A percentile compares a stretch with the other conserved stretches of the same genome.
Conservation (phyloP, 2,113 vertebrate species). For the Capreolus pygargus region DNA sequence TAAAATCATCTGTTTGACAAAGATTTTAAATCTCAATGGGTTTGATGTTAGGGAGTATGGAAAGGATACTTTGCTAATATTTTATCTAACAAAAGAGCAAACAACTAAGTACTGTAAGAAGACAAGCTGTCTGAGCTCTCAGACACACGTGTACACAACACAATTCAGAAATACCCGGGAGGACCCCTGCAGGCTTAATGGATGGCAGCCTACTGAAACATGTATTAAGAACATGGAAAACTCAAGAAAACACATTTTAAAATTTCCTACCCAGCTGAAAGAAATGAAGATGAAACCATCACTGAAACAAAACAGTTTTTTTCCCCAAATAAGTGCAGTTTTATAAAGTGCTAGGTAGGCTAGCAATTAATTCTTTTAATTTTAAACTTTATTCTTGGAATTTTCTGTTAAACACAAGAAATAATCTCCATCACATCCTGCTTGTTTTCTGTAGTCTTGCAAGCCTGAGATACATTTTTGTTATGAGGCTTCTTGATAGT, state of each 20-base stretch:
- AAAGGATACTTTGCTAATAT: not conserved
- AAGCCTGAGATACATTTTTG: not conserved
- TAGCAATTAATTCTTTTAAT: not conserved
- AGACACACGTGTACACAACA: conserved; percentile 65
- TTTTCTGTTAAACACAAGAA: not conserved
- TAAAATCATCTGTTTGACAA: not conserved
- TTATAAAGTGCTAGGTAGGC: not conserved
- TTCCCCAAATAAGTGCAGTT: not conserved
- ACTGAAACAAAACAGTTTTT: not conserved
- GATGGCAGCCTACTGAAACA: conserved; percentile 75
- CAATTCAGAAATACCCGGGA: conserved; percentile 68
- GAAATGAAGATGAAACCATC: not conserved
- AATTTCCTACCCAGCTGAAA: conserved; percentile 27
- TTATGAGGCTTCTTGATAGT: not conserved
- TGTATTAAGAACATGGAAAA: not conserved
- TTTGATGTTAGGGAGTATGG: not conserved
- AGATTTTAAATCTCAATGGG: not conserved
- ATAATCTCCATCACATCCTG: not conserved
- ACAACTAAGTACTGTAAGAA: not conserved
- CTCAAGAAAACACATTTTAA: not conserved
- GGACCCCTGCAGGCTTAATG: conserved; percentile 71
- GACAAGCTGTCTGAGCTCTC: conserved; percentile 32
- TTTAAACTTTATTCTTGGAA: not conserved
- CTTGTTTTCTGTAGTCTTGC: not conserved
- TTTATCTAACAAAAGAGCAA: not conserved